These are phyloP conservation scores for Caenorhabditis panamensis DNA, from an alignment of 2,888 invertebrate species.

Conservation along the genomic window DNA sequence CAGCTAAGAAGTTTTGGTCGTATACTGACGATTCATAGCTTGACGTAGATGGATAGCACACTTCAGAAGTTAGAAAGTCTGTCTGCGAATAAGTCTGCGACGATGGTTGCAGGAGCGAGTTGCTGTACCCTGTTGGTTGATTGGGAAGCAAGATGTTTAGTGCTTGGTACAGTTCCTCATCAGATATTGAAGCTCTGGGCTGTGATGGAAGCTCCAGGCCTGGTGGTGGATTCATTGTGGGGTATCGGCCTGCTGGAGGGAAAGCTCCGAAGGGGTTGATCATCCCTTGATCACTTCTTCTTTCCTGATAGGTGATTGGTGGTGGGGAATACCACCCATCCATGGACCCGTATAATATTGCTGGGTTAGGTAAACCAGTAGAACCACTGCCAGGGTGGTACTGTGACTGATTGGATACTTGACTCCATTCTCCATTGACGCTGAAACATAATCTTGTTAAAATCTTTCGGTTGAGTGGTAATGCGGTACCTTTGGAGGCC, in stretches of 20 bases:
- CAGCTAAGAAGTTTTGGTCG: constrained; percentile 1
- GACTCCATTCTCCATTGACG: constrained; percentile 41
- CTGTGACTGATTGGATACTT: constrained; percentile 27
- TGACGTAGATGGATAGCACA: constrained; percentile 47
- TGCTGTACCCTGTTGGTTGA: no score
- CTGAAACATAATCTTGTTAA: constrained; percentile 25
- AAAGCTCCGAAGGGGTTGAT: neutral
- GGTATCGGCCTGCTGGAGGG: neutral
- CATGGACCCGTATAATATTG: constrained; percentile 43
- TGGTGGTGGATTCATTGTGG: neutral
- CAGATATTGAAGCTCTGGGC: constrained; percentile 51
- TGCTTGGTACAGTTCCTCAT: constrained; percentile 55
- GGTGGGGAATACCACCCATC: constrained; percentile 28
- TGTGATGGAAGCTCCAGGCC: constrained; percentile 29
- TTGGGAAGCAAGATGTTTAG: constrained; percentile 43
- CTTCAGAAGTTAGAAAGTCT: constrained; percentile 34
- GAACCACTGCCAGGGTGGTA: constrained; percentile 36
- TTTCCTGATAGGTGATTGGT: neutral
- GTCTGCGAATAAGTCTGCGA: constrained; percentile 7
- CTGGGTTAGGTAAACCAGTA: constrained; percentile 30
- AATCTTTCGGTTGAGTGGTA: no score
- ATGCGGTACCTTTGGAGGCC: constrained; percentile 41
- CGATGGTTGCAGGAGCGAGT: constrained; percentile 3
- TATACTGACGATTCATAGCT: constrained; percentile 19
- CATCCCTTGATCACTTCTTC: neutral